Percentiles rank a stretch among this genome's conserved stretches.
Conservation (phyloP, 2,888 invertebrate genomes). For the Tricholauxania praeusta region DNA sequence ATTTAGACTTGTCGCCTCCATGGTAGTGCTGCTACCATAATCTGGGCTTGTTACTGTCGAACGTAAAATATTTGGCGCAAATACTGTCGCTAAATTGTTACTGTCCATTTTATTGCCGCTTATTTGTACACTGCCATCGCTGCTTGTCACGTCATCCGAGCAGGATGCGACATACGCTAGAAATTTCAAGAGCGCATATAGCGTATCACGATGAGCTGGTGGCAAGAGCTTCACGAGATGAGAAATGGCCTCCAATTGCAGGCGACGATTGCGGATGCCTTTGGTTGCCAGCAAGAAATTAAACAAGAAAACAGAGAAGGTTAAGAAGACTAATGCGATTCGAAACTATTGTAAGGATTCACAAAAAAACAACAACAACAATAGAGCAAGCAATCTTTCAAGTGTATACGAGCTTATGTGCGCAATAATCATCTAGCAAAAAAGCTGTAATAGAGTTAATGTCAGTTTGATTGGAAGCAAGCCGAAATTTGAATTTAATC, state of each 20-base stretch:
- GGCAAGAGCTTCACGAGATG: slow-evolving; percentile 89
- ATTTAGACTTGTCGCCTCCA: neutral
- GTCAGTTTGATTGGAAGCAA: no score
- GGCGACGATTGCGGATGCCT: slow-evolving; percentile 85
- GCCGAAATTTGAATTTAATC: no score
- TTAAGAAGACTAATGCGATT: no score
- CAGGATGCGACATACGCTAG: slow-evolving; percentile 72
- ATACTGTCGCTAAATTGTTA: slow-evolving; percentile 90
- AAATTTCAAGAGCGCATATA: slow-evolving; percentile 81
- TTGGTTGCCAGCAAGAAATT: slow-evolving; percentile 19
- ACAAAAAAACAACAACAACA: no score
- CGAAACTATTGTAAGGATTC: neutral
- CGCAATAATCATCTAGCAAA: no score
- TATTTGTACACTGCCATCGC: slow-evolving; percentile 54
- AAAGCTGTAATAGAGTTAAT: no score
- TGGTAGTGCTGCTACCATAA: slow-evolving; percentile 23
- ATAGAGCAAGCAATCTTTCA: no score
- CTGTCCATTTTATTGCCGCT: slow-evolving; percentile 94
- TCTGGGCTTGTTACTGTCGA: slow-evolving; percentile 68
- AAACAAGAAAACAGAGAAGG: slow-evolving; percentile 1
- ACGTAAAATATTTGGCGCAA: slow-evolving; percentile 94
- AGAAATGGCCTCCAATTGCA: slow-evolving; percentile 86
- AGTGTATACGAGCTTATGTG: no score
- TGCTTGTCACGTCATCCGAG: slow-evolving; percentile 56
- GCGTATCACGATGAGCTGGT: slow-evolving; percentile 88